Conservation (phyloP, 2,888 invertebrate genomes). For the Hermaeophaga mercurialis region DNA sequence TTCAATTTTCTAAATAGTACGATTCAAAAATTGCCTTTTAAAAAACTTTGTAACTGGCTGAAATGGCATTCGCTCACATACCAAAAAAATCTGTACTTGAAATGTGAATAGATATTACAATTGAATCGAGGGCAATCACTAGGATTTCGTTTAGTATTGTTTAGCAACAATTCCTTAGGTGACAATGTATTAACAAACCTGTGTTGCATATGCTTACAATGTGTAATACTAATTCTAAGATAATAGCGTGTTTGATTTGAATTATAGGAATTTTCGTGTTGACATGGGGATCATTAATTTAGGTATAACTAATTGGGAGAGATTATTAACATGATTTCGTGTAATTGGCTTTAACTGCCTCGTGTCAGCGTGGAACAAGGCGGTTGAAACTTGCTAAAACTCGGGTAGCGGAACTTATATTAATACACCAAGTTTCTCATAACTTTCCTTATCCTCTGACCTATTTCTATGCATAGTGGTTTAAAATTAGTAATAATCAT, state of each 20-base stretch:
- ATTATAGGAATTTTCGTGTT: background rate
- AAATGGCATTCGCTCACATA: too few species aligned
- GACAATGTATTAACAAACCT: too few species aligned
- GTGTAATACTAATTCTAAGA: too few species aligned
- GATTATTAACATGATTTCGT: constrained; percentile 5
- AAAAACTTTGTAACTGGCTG: too few species aligned
- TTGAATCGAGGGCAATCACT: too few species aligned
- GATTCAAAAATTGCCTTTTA: too few species aligned
- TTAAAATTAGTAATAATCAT: background rate
- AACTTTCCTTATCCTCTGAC: constrained; percentile 2
- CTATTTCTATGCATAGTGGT: constrained; percentile 2
- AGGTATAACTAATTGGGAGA: background rate
- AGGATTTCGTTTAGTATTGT: too few species aligned
- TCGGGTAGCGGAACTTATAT: constrained; percentile 8
- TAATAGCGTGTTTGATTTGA: constrained; percentile 38
- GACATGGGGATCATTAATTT: background rate
- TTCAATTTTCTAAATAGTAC: too few species aligned
- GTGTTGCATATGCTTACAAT: too few species aligned
- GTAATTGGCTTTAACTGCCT: constrained; percentile 1
- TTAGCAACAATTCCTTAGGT: too few species aligned
- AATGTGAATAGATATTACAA: too few species aligned
- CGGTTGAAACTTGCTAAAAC: constrained; percentile 4
- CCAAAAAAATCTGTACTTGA: too few species aligned
- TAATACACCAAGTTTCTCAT: constrained; percentile 11
- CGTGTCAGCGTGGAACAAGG: constrained; percentile 3